Conservation (phyloP, 2,888 invertebrate genomes). For the Cataglyphis altisquamis region DNA sequence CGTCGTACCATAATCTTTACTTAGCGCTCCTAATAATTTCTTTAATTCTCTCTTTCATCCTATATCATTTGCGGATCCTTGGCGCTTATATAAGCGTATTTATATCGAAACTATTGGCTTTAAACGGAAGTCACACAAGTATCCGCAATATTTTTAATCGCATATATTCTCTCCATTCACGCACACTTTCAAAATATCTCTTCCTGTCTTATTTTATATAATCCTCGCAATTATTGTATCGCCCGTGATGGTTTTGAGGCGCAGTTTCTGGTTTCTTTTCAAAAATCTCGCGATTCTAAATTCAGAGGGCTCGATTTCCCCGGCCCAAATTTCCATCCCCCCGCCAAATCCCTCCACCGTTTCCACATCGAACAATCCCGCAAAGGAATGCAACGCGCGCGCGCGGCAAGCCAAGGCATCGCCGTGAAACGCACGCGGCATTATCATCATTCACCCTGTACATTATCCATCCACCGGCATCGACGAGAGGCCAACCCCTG, state of each 20-base stretch:
- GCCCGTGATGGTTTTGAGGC: background rate
- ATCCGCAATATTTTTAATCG: conserved; percentile 26
- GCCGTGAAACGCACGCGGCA: conserved; percentile 70
- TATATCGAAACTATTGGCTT: conserved; percentile 36
- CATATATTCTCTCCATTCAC: background rate
- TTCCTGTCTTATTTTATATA: background rate
- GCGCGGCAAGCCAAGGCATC: conserved; percentile 60
- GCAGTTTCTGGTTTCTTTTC: background rate
- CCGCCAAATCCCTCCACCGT: conserved; percentile 5
- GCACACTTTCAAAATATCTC: background rate
- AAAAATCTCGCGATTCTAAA: background rate
- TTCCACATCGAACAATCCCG: conserved; percentile 39
- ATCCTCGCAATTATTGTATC: background rate
- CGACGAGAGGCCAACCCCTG: conserved; percentile 72
- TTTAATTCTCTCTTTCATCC: conserved; percentile 49
- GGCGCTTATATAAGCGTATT: conserved; percentile 27
- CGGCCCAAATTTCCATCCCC: conserved; percentile 40
- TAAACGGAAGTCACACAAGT: conserved; percentile 38
- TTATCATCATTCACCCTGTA: conserved; percentile 82
- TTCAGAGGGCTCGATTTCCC: conserved; percentile 15
- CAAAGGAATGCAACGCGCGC: conserved; percentile 66
- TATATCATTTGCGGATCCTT: conserved; percentile 31
- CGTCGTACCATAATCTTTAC: conserved; percentile 59
- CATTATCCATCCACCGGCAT: conserved; percentile 78
- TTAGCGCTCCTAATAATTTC: conserved; percentile 58